Base-by-base conservation (phyloP, 2,888 invertebrate species). In the Erannis defoliaria region DNA sequence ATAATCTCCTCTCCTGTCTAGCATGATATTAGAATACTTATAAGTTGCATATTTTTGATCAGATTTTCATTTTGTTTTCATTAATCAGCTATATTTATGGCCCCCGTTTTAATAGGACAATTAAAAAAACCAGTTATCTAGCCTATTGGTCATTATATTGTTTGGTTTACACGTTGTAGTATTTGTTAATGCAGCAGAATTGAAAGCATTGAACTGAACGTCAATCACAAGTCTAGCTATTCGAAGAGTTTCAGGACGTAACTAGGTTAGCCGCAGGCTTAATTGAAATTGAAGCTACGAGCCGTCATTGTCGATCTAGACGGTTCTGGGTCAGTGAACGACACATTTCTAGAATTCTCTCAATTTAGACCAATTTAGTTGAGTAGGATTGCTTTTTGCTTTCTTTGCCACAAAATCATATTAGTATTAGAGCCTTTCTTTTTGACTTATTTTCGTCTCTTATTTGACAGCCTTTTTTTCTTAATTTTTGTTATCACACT, bases 281-380 rank as follows among this genome's bases (percentile, higher is more conserved):
- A 40, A 59, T 59, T 59, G 59, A 54, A 48, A 54, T 59, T 54
- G 54, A 48, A 46, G 53, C 54, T 26, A n/a, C 48, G 46, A 42
- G 18, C 43, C 53, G 45, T 58, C 38, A 58, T 58, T 53, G 58
- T 53, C 46, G 23, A 29, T 21, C 21, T 38, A 53, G 46, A 38
- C 53, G 16, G 51, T 58, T 51, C 45, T 58, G 35, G 53, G 46
- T 12, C 50, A 43, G n/a, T 18, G 29, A 29, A 51, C 18, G 55
- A 33, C 23, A n/a, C 12, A 14, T 23, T 55, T 55, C 35, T n/a
- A 37, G 26, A 35, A 37, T 10, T 55, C 12, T 26, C 45, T 37
- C 23, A 12, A 45, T 51, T 19, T 19, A 19, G 21, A 23, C 8
- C n/a, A 23, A 18, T 5, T 5, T 4, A 46, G 21, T n/a, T 8